Percentiles rank a stretch among this genome's conserved stretches.
Evolutionary conservation across 2,797 vertebrate genomes (phyloP).

Genomic region (Crypturellus tataupa): DNA sequence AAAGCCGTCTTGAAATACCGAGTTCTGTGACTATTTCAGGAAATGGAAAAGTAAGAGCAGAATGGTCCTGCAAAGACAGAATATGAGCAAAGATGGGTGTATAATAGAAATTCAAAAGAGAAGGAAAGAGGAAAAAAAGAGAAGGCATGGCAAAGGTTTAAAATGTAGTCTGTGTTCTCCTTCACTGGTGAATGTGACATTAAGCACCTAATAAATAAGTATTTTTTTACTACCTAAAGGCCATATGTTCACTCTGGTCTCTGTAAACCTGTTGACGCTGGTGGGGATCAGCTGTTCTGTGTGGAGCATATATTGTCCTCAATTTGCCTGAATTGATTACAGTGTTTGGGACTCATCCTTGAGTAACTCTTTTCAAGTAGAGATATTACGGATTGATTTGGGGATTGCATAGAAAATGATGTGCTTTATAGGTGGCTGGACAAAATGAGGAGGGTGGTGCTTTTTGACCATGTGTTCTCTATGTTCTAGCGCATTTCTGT

Average conservation of each 20-base stretch:
- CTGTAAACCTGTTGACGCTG: constrained; percentile 45
- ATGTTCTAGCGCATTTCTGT: neutral
- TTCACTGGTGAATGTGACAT: neutral
- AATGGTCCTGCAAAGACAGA: neutral
- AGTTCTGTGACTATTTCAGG: neutral
- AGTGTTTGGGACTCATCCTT: constrained; percentile 36
- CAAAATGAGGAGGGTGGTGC: neutral
- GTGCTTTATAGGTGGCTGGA: neutral
- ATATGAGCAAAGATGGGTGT: neutral
- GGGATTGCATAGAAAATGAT: neutral
- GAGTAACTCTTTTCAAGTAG: neutral
- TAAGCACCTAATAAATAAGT: constrained; percentile 1
- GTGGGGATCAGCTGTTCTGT: constrained; percentile 45
- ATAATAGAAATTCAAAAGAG: neutral
- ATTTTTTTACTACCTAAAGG: neutral
- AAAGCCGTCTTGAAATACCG: neutral
- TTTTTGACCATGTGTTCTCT: constrained; percentile 26
- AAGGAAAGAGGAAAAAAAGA: neutral
- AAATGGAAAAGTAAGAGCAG: neutral
- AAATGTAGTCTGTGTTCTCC: neutral
- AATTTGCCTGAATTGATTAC: neutral
- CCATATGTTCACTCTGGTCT: neutral
- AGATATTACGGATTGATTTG: neutral
- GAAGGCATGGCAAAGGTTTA: neutral
- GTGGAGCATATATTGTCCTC: neutral